These are phyloP conservation scores for Podilymbus podiceps DNA, from an alignment of 2,113 vertebrate genomes.

Conservation along the genomic window DNA sequence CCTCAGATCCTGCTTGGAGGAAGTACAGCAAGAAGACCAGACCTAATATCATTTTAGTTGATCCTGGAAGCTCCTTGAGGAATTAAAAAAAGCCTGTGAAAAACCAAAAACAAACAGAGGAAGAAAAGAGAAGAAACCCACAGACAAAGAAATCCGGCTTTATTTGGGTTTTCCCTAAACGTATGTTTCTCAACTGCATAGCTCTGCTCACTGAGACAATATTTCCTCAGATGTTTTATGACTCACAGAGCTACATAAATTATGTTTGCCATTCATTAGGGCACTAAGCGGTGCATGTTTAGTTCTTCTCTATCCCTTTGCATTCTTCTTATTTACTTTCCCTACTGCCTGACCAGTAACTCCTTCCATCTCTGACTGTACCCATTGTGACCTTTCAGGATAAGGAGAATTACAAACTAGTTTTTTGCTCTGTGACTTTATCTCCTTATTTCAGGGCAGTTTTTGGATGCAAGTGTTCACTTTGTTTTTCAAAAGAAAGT, in stretches of 20 bases:
- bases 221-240: background rate
- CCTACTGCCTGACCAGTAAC: background rate
- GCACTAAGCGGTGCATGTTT: background rate
- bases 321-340: background rate
- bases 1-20: background rate
- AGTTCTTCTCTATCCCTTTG: background rate
- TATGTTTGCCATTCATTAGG: background rate
- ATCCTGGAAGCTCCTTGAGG: background rate
- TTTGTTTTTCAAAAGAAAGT: background rate
- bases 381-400: background rate
- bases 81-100: background rate
- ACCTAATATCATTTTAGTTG: background rate
- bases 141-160: background rate
- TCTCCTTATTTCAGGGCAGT: background rate
- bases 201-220: background rate
- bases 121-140: background rate
- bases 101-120: background rate
- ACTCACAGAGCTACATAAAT: background rate
- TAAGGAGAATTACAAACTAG: background rate
- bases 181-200: background rate
- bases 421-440: background rate
- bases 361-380: background rate
- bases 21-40: background rate
- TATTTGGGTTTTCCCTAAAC: background rate
- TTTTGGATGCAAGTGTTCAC: background rate